Evolutionary conservation across 53 echinoderm and acorn worm genomes (phyloP), one percentile per base, ranked within the genome.

Genomic region (Stichopus horrens): DNA sequence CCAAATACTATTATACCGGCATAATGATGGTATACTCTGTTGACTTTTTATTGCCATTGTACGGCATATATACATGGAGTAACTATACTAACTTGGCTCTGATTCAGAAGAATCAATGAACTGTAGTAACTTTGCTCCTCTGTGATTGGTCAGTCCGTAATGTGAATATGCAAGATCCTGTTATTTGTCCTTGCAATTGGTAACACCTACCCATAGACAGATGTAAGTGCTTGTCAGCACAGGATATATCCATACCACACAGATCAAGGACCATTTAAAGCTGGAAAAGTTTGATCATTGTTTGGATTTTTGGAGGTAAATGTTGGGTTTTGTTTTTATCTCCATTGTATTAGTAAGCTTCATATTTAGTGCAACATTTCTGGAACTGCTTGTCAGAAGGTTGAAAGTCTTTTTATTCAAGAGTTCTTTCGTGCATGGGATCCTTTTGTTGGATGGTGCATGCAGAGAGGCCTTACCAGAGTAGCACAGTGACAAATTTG

Each of bases 41-140:
- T 37, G 37, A 37, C 37, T 37, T 37, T 37, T 37, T 1, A 10
- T 63, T 63, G 63, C 71, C 67, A 71, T 71, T 71, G 18, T 6
- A 7, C 63, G 7, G 6, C 7, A 71, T 71, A 71, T 16, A 5
- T n/a, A 71, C 71, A 71, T 18, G 7, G n/a, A 16, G n/a, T 37
- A 37, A 37, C 37, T 37, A 71, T 5, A 71, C 57, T 58, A 58
- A 54, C 19, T 78, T 81, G 81, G 81, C 81, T 56, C 58, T 57
- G 81, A 81, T 81, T 81, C 81, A 56, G 81, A 56, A 58, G 81
- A 81, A 81, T 81, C 81, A 81, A 58, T 81, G 81, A 58, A 81
- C 81, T 81, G 58, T 81, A 81, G 81, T 81, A 81, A 81, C 81
- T 81, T 81, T 81, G 21, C 57, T 54, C 81, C 19, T 58, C n/a